Conservation (phyloP, 2,797 vertebrate genomes). For the Brachyrhaphis roseni region DNA sequence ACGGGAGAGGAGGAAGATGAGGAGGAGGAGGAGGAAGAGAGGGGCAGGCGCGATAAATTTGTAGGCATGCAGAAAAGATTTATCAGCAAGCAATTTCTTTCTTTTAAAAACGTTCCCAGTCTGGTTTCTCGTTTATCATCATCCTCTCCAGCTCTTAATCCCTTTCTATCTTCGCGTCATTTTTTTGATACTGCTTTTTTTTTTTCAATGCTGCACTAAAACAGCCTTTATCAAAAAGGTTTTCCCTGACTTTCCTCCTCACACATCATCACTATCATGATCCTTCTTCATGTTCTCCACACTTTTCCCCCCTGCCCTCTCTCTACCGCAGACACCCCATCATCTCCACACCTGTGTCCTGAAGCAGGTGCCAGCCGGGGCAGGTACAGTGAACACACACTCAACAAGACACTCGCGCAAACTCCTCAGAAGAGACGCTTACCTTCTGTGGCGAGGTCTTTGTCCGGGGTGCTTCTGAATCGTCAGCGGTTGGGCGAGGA, state of each 20-base stretch:
- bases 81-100: constrained; percentile 23
- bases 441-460: constrained; percentile 67
- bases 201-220: constrained; percentile 26
- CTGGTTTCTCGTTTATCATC: constrained; percentile 8
- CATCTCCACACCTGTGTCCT: constrained; percentile 16
- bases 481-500: constrained; percentile 59
- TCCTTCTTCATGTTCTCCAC: constrained; percentile 7
- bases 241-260: constrained; percentile 20
- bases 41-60: constrained; percentile 47
- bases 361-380: constrained; percentile 18
- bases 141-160: constrained; percentile 6
- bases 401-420: background rate
- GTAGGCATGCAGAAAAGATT: constrained; percentile 53
- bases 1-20: constrained; percentile 58
- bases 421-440: constrained; percentile 29
- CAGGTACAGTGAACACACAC: constrained; percentile 10
- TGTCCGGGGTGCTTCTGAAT: constrained; percentile 64
- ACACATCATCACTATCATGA: constrained; percentile 24
- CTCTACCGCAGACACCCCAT: constrained; percentile 30
- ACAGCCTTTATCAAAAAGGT: constrained; percentile 2
- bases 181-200: constrained; percentile 32
- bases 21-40: constrained; percentile 43
- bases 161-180: constrained; percentile 16
- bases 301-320: constrained; percentile 2
- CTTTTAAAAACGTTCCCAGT: background rate